Percentiles rank a stretch among this genome's conserved stretches.
phyloP scores from a whole-genome alignment of 2,888 invertebrate genomes.

The Tachina lurida region DNA sequence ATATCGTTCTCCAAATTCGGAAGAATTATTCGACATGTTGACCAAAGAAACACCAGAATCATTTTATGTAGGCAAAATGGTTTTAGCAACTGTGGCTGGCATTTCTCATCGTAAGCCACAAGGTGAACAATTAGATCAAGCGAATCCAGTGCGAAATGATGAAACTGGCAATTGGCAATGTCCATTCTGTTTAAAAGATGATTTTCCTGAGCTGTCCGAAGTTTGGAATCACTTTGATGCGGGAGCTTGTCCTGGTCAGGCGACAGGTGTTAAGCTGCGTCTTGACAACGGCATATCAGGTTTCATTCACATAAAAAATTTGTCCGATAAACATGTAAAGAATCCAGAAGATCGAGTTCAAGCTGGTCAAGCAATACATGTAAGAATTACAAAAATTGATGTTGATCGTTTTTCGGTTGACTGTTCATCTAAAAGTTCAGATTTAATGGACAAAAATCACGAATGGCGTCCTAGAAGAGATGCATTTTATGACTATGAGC shows the following conservation, averaged over 20 bases:
- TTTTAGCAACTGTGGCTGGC: slow-evolving; percentile 90
- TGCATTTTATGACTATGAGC: slow-evolving; percentile 94
- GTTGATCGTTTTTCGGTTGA: slow-evolving; percentile 96
- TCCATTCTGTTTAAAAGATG: slow-evolving; percentile 97
- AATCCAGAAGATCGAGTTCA: slow-evolving; percentile 97
- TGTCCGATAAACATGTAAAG: slow-evolving; percentile 95
- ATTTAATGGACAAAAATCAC: slow-evolving; percentile 94
- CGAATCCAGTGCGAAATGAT: slow-evolving; percentile 97
- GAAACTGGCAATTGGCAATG: slow-evolving; percentile 98
- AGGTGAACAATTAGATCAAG: slow-evolving; percentile 96
- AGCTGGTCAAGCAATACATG: slow-evolving; percentile 92
- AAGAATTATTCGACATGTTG: slow-evolving; percentile 96
- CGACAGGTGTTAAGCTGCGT: slow-evolving; percentile 94
- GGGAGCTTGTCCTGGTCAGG: slow-evolving; percentile 96
- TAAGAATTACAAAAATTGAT: slow-evolving; percentile 96
- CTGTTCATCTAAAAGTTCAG: slow-evolving; percentile 96
- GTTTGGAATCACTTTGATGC: slow-evolving; percentile 99
- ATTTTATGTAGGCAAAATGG: slow-evolving; percentile 94
- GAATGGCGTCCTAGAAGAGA: slow-evolving; percentile 96
- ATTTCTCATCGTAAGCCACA: slow-evolving; percentile 95
- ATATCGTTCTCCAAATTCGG: slow-evolving; percentile 91
- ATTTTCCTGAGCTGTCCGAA: slow-evolving; percentile 97
- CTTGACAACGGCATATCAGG: slow-evolving; percentile 97
- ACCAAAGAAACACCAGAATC: slow-evolving; percentile 98
- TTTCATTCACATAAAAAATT: slow-evolving; percentile 95